Conservation (phyloP, 2,113 vertebrate genomes). For the Chaenogobius annularis region DNA sequence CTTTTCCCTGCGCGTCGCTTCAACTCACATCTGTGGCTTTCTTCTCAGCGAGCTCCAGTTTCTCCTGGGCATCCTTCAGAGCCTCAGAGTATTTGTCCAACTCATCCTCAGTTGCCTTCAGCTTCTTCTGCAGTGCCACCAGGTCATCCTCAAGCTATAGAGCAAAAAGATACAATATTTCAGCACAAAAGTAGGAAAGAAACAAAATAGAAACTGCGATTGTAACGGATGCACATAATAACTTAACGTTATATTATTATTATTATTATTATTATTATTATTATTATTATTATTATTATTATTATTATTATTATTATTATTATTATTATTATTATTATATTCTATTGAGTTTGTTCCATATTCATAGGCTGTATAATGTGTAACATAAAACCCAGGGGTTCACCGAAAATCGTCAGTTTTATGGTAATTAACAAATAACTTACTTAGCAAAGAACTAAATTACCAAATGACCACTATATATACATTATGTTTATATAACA, state of each 20-base stretch:
- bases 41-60: conserved; percentile 97
- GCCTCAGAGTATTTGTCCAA: conserved; percentile 98
- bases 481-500: background rate
- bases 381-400: background rate
- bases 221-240: too few relatives aligned
- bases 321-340: background rate
- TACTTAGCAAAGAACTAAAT: background rate
- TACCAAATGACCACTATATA: background rate
- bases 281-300: background rate
- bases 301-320: too few relatives aligned
- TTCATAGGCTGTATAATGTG: background rate
- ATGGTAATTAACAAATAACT: background rate
- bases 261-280: background rate
- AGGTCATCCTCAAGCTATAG: conserved; percentile 95
- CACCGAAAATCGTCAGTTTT: background rate
- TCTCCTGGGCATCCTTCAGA: conserved; percentile 99
- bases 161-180: conserved; percentile 42
- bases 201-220: background rate
- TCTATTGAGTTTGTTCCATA: background rate
- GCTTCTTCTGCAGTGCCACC: conserved; percentile 95
- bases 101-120: conserved; percentile 97
- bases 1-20: background rate
- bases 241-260: background rate
- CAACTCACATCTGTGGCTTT: conserved; percentile 96
- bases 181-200: conserved; percentile 36